phyloP scores from a whole-genome alignment of 2,888 invertebrate genomes.

The Phasia obesa region DNA sequence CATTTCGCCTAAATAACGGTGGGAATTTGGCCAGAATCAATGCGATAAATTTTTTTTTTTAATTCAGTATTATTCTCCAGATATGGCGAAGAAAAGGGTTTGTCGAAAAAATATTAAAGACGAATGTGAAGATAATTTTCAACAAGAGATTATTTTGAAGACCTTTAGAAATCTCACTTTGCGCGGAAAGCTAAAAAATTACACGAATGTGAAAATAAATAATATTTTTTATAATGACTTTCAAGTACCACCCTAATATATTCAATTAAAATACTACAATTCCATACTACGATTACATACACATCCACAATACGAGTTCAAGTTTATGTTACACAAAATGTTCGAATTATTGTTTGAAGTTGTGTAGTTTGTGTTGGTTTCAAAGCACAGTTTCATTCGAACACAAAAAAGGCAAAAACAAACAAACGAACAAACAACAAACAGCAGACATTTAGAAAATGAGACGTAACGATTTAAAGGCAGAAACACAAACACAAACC shows the following conservation, averaged over 20 bases:
- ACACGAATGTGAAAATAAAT: too few relatives aligned
- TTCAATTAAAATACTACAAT: constrained; percentile 4
- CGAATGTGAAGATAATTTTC: too few relatives aligned
- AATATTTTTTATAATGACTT: too few relatives aligned
- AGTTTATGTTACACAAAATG: constrained; percentile 38
- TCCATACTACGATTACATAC: not conserved
- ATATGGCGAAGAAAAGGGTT: too few relatives aligned
- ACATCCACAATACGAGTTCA: constrained; percentile 18
- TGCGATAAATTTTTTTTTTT: too few relatives aligned
- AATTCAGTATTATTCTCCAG: too few relatives aligned
- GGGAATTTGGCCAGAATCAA: too few relatives aligned
- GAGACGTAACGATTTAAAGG: not conserved
- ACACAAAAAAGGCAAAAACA: not conserved
- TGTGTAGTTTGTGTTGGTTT: constrained; percentile 1
- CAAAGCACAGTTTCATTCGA: constrained; percentile 12
- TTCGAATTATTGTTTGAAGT: constrained; percentile 23
- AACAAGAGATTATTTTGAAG: too few relatives aligned
- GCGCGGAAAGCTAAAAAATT: too few relatives aligned
- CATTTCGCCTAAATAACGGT: too few relatives aligned
- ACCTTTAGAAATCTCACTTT: too few relatives aligned
- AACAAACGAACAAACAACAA: not conserved
- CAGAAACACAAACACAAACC: not conserved
- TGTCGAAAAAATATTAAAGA: too few relatives aligned
- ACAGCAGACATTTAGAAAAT: not conserved
- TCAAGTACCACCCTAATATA: not conserved